Conservation (phyloP, 2,113 vertebrate genomes). For the Saguinus imperator region DNA sequence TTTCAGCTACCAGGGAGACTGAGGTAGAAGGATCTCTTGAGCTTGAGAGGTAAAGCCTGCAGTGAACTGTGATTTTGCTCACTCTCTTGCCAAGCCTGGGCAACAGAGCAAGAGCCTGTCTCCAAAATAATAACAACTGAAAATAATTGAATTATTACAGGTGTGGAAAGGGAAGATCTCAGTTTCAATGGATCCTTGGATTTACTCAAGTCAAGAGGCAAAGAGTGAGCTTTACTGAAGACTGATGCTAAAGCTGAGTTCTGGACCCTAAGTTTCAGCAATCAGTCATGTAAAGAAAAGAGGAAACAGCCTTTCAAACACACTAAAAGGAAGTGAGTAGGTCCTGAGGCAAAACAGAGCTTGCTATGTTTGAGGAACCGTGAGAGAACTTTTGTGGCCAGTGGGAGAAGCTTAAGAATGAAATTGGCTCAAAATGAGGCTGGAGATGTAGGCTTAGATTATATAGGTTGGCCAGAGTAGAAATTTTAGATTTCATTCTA, state of each 20-base stretch:
- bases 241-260: background rate
- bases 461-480: background rate
- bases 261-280: background rate
- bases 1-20: too few relatives aligned
- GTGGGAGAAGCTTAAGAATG: background rate
- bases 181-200: background rate
- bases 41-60: too few relatives aligned
- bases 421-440: background rate
- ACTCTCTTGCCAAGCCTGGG: too few relatives aligned
- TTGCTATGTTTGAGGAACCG: background rate
- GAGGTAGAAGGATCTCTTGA: too few relatives aligned
- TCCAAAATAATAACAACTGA: background rate
- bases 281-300: background rate
- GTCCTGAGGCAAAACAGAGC: background rate
- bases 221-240: background rate
- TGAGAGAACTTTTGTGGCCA: background rate
- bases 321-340: background rate
- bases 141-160: background rate
- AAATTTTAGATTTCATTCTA: slow-evolving; percentile 11
- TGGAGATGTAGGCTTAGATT: background rate
- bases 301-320: background rate
- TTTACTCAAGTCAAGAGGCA: background rate
- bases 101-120: too few relatives aligned
- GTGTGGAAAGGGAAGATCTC: background rate
- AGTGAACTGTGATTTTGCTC: too few relatives aligned